Base-by-base conservation (phyloP, 1,140 invertebrate genomes). In the Drosophila ironensis region DNA sequence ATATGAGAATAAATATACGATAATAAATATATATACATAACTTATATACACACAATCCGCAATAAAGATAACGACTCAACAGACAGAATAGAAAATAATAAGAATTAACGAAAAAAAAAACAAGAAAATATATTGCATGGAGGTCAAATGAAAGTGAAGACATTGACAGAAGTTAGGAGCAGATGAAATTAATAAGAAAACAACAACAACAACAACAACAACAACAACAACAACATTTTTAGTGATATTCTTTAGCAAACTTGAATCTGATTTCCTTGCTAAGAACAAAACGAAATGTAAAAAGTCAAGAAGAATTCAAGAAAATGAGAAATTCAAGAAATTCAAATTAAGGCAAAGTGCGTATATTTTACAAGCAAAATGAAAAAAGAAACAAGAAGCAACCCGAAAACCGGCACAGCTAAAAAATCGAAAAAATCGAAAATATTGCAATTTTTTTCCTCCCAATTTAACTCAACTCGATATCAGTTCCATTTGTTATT, bases 231-330 rank as follows among this genome's bases (percentile, higher is more conserved):
- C 8, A 51, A 81, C 46, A 82, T 56, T 67, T 76, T 81, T 72
- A 76, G 72, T 76, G 72, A 76, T 82, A 82, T 54, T 76, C 60
- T 72, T 72, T 80, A 64, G 75, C 52, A 67, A 66, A 76, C 27
- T 68, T 53, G 47, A 81, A 81, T 72, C 76, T 50, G 60, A 71
- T 59, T 72, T 66, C 56, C 48, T 80, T 60, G 71, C 53, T 71
- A 70, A 64, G 27, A 77, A 69, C 16, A 47, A 78, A 33, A 53
- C n/a, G 45, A 70, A 76, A 57, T 48, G 68, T 40, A 28, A 24
- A 61, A 63, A 63, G 59, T 63, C 54, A 46, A 22, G 30, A 66
- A 19, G 54, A 71, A 71, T 52, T 57, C 42, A 51, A 73, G 35
- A 30, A 45, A 28, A 52, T 9, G 50, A 22, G 7, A 19, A 33